Conservation (phyloP, 2,113 vertebrate species). For the Gopherus evgoodei region DNA sequence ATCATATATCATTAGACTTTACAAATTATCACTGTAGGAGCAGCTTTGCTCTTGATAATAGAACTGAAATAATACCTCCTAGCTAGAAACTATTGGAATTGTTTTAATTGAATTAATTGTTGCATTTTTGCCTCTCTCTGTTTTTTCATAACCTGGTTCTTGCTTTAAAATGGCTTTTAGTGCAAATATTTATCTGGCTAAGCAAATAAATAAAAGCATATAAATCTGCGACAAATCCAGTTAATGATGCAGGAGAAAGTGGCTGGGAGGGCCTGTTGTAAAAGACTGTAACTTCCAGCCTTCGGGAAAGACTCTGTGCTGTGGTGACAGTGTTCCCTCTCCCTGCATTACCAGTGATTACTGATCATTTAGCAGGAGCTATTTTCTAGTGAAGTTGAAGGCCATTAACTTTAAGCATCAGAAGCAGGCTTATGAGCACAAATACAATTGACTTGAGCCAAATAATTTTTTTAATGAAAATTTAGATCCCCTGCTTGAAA, state of each 20-base stretch:
- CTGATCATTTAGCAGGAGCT: not conserved
- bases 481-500: not conserved
- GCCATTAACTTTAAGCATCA: not conserved
- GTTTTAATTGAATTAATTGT: not conserved
- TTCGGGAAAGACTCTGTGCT: not conserved
- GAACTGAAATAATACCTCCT: not conserved
- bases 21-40: not conserved
- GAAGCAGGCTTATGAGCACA: not conserved
- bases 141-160: not conserved
- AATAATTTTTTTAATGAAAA: not conserved
- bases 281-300: not conserved
- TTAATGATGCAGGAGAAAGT: not conserved
- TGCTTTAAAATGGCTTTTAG: not conserved
- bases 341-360: not conserved
- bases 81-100: not conserved
- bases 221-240: not conserved
- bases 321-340: not conserved
- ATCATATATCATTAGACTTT: not conserved
- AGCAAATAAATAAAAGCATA: not conserved
- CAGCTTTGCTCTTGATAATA: not conserved
- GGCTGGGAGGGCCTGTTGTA: not conserved
- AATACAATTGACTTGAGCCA: not conserved
- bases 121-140: not conserved
- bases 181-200: not conserved
- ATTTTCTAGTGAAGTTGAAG: not conserved